Evolutionary conservation across 2,888 invertebrate genomes (phyloP).

Genomic region (Eurois occulta): DNA sequence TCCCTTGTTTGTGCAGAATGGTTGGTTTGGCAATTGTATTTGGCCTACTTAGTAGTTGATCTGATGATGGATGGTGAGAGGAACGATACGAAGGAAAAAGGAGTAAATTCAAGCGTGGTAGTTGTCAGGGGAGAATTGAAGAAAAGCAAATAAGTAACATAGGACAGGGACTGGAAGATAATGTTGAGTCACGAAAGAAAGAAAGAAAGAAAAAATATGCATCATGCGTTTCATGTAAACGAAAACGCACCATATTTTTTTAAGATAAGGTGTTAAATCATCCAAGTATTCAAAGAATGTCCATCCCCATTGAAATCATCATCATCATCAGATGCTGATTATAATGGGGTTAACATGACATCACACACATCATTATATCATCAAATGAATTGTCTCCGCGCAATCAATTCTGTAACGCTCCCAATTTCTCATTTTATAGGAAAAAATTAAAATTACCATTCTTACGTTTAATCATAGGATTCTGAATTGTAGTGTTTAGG

Average conservation of each 20-base stretch:
- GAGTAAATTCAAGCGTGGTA: neutral
- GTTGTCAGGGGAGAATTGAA: neutral
- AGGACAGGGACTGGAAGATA: neutral
- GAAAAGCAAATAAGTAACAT: too few species aligned
- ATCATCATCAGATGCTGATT: constrained; percentile 8
- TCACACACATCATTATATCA: constrained; percentile 49
- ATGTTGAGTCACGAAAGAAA: neutral
- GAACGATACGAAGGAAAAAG: neutral
- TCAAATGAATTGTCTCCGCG: constrained; percentile 56
- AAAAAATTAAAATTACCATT: constrained; percentile 47
- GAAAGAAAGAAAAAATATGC: too few species aligned
- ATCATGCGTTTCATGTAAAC: neutral
- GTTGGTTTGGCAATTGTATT: neutral
- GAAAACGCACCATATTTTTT: neutral
- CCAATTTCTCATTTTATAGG: constrained; percentile 58
- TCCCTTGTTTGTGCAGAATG: neutral
- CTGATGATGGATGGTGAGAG: neutral
- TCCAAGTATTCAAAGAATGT: neutral
- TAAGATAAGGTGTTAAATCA: neutral
- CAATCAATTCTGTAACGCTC: constrained; percentile 58
- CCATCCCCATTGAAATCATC: neutral
- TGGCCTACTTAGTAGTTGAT: neutral
- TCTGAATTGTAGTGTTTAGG: constrained; percentile 40
- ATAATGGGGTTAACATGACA: constrained; percentile 37
- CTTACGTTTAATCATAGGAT: constrained; percentile 13